phyloP scores from a whole-genome alignment of 2,888 invertebrate species.

The Drosophila cognata region DNA sequence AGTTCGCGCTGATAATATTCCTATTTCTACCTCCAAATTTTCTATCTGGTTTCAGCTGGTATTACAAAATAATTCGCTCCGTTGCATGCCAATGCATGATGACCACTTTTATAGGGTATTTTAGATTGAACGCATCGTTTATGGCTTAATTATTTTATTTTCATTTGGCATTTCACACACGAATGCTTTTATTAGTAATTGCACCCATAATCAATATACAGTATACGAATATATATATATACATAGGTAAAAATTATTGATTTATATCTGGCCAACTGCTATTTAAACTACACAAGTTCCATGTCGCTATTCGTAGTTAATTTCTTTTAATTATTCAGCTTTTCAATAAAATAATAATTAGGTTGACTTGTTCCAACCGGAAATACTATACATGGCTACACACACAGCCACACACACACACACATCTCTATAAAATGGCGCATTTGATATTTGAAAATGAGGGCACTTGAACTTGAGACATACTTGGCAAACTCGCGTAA shows the following conservation, averaged over 20 bases:
- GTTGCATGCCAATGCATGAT: no score
- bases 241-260: constrained; percentile 32
- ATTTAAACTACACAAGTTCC: constrained; percentile 41
- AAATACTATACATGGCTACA: constrained; percentile 54
- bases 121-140: constrained; percentile 21
- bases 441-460: constrained; percentile 23
- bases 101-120: not conserved
- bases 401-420: constrained; percentile 4
- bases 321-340: constrained; percentile 74
- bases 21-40: no score
- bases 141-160: constrained; percentile 39
- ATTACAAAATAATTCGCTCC: not conserved
- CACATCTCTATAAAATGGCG: constrained; percentile 25
- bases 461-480: constrained; percentile 45
- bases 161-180: constrained; percentile 59
- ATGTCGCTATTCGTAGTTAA: constrained; percentile 47
- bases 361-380: constrained; percentile 64
- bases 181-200: constrained; percentile 71
- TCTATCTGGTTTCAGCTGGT: not conserved
- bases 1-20: no score
- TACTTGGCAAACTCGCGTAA: constrained; percentile 35
- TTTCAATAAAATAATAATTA: constrained; percentile 67
- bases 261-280: constrained; percentile 9
- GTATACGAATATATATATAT: constrained; percentile 9
- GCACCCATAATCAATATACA: constrained; percentile 22